phyloP scores from a whole-genome alignment of 2,888 invertebrate species.

The Dromius quadrimaculatus region DNA sequence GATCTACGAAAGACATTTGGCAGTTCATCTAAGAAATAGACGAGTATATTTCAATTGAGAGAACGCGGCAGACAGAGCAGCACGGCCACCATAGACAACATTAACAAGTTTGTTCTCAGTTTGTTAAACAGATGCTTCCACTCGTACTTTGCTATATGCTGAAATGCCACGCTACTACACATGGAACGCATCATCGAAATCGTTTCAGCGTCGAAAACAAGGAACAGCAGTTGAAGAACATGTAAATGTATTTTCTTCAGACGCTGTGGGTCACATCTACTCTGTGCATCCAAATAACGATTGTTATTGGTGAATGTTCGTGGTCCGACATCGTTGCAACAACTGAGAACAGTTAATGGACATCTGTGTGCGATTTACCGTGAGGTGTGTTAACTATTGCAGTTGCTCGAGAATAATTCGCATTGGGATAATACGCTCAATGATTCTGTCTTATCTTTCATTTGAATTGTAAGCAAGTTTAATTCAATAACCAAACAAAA shows the following conservation, averaged over 20 bases:
- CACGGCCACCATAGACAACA: slow-evolving; percentile 54
- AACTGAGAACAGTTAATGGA: slow-evolving; percentile 62
- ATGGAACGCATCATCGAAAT: slow-evolving; percentile 52
- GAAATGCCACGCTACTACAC: slow-evolving; percentile 54
- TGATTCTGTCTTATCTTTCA: slow-evolving; percentile 54
- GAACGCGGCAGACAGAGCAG: slow-evolving; percentile 50
- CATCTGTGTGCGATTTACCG: slow-evolving; percentile 9
- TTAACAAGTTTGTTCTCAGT: slow-evolving; percentile 52
- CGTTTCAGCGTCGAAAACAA: no score
- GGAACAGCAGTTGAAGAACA: slow-evolving; percentile 55
- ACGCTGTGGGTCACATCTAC: slow-evolving; percentile 59
- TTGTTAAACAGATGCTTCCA: slow-evolving; percentile 49
- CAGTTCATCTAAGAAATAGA: no score
- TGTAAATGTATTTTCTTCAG: slow-evolving; percentile 52
- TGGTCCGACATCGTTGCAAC: slow-evolving; percentile 60
- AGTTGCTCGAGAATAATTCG: slow-evolving; percentile 57
- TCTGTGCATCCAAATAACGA: no score
- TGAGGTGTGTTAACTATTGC: no score
- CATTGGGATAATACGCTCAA: slow-evolving; percentile 56
- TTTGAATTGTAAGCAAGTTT: no score
- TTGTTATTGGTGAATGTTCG: slow-evolving; percentile 59
- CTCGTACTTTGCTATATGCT: no score
- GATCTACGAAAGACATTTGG: no score
- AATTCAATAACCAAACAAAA: no score
- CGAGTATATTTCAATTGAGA: no score